These are phyloP conservation scores for Chouioia cunea DNA, from an alignment of 2,888 invertebrate genomes.

Conservation along the genomic window DNA sequence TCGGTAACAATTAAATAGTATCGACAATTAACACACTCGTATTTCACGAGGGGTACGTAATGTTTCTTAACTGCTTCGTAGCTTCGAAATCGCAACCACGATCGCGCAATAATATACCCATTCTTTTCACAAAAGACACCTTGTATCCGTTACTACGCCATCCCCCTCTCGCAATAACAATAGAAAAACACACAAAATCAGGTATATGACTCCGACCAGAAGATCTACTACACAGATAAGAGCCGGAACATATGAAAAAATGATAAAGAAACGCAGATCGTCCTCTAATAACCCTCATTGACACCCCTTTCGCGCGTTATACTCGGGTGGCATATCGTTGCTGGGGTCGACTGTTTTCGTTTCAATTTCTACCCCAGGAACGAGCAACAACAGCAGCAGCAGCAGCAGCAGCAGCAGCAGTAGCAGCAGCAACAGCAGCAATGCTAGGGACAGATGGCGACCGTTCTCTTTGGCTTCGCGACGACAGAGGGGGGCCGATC, in stretches of 20 bases:
- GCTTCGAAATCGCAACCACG: too few species aligned
- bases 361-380: constrained; percentile 66
- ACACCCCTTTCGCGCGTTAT: constrained; percentile 58
- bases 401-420: constrained; percentile 30
- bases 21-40: too few species aligned
- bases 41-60: too few species aligned
- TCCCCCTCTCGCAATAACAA: neutral
- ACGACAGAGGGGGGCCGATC: constrained; percentile 51
- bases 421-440: constrained; percentile 42
- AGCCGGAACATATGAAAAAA: constrained; percentile 54
- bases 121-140: neutral
- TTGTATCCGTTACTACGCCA: neutral
- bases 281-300: constrained; percentile 69
- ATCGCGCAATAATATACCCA: too few species aligned
- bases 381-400: constrained; percentile 21
- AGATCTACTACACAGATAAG: constrained; percentile 17
- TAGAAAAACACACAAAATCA: constrained; percentile 25
- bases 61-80: too few species aligned
- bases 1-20: too few species aligned
- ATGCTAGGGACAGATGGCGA: constrained; percentile 65
- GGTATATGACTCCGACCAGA: constrained; percentile 2
- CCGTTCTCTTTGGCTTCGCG: constrained; percentile 48
- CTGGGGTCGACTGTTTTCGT: constrained; percentile 64
- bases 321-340: constrained; percentile 43
- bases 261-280: constrained; percentile 63